Conservation (phyloP, 2,797 vertebrate species). For the Platalea minor region DNA sequence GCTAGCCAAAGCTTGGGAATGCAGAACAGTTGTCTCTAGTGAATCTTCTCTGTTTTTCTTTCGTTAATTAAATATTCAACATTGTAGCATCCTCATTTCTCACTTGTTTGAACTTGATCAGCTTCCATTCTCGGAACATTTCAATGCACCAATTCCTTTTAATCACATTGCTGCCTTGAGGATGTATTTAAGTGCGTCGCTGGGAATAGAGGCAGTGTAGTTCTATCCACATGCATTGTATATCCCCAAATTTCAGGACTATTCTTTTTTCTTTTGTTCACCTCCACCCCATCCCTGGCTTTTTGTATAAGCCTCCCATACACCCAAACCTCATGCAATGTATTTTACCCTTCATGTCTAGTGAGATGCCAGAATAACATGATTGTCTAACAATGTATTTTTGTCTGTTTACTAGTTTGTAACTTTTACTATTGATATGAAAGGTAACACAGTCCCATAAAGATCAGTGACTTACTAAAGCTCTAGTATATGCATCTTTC, state of each 20-base stretch:
- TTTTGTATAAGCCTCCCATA: not conserved
- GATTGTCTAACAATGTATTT: not conserved
- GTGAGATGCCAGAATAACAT: not conserved
- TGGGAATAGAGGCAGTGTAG: not conserved
- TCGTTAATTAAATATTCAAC: constrained; percentile 52
- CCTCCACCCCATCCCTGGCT: not conserved
- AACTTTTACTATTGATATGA: not conserved
- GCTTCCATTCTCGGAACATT: constrained; percentile 44
- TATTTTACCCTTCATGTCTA: not conserved
- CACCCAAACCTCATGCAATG: not conserved
- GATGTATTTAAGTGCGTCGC: not conserved
- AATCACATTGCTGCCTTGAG: constrained; percentile 45
- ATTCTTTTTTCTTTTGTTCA: not conserved
- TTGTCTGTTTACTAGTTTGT: not conserved
- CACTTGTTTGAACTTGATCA: constrained; percentile 64
- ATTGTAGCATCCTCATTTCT: constrained; percentile 56
- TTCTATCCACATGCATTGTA: not conserved
- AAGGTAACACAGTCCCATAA: not conserved
- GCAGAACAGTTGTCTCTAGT: constrained; percentile 21
- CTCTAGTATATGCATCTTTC: not conserved
- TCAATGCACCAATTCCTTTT: constrained; percentile 19
- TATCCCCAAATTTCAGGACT: not conserved
- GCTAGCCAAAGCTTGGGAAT: constrained; percentile 6
- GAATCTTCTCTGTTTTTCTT: constrained; percentile 55
- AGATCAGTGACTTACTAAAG: not conserved